These are phyloP conservation scores for Tiphia femorata DNA, from an alignment of 2,888 invertebrate species.

Conservation along the genomic window DNA sequence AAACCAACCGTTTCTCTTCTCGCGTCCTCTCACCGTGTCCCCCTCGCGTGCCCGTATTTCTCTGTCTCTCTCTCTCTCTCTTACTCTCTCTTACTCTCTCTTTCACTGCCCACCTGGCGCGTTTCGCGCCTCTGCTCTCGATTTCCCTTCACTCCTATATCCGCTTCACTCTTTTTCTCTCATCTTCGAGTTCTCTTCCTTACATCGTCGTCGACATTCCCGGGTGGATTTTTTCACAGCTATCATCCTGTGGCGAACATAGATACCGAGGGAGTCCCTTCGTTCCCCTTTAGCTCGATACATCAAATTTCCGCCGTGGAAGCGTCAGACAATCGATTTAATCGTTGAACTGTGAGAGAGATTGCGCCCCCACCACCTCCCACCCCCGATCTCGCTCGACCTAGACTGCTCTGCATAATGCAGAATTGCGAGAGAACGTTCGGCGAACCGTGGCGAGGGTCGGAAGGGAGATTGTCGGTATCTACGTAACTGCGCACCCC, in stretches of 20 bases:
- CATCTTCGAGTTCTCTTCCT: neutral
- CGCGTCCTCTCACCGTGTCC: neutral
- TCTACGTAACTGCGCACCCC: neutral
- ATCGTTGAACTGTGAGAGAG: constrained; percentile 54
- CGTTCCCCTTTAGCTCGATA: too few relatives aligned
- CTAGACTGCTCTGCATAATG: constrained; percentile 29
- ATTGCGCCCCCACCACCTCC: constrained; percentile 37
- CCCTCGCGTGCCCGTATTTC: neutral
- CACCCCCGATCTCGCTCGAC: neutral
- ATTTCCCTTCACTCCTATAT: neutral
- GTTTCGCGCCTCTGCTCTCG: neutral
- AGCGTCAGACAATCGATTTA: constrained; percentile 56
- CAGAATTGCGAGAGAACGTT: constrained; percentile 29
- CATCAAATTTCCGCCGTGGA: constrained; percentile 45
- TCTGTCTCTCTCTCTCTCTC: neutral
- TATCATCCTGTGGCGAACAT: too few relatives aligned
- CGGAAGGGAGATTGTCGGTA: too few relatives aligned
- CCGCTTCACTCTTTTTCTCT: neutral
- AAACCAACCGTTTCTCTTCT: constrained; percentile 5
- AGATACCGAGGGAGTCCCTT: too few relatives aligned
- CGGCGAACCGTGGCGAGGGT: too few relatives aligned
- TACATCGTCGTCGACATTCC: neutral
- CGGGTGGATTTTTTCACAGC: too few relatives aligned
- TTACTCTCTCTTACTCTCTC: neutral
- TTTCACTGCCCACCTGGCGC: neutral